Conservation (phyloP, 2,888 invertebrate species). For the Plagodis pulveraria region DNA sequence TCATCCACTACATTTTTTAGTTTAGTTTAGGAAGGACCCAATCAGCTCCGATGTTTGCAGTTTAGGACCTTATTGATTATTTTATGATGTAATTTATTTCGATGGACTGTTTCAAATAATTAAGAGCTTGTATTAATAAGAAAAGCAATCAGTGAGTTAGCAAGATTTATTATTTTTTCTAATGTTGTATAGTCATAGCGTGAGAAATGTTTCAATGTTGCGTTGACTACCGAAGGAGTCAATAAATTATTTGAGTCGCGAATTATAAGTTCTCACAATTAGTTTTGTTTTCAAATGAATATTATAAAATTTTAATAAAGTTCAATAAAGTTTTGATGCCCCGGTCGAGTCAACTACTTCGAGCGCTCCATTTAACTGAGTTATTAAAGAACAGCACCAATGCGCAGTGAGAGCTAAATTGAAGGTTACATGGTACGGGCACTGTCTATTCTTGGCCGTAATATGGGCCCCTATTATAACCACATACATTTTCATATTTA, state of each 20-base stretch:
- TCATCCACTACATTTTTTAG: background rate
- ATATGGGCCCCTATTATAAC: too few species aligned
- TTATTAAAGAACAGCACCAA: too few species aligned
- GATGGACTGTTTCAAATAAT: slow-evolving; percentile 26
- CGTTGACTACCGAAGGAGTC: slow-evolving; percentile 14
- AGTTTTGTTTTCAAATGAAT: background rate
- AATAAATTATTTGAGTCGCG: slow-evolving; percentile 7
- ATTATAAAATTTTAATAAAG: background rate
- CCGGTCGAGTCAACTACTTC: too few species aligned
- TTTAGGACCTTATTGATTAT: slow-evolving; percentile 30
- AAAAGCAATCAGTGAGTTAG: slow-evolving; percentile 35
- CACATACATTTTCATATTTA: too few species aligned
- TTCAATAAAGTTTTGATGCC: too few species aligned
- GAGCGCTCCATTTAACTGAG: too few species aligned
- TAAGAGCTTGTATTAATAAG: slow-evolving; percentile 35
- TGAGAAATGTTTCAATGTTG: slow-evolving; percentile 28
- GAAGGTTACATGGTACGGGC: too few species aligned
- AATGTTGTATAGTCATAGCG: slow-evolving; percentile 22
- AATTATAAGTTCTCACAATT: too few species aligned
- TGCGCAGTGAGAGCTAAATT: too few species aligned
- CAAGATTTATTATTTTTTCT: slow-evolving; percentile 31
- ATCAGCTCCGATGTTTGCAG: slow-evolving; percentile 20
- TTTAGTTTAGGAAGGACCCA: slow-evolving; percentile 7
- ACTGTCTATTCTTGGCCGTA: too few species aligned
- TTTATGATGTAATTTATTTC: slow-evolving; percentile 31